phyloP scores from a whole-genome alignment of 2,888 invertebrate genomes.

The Dilophus febrilis region DNA sequence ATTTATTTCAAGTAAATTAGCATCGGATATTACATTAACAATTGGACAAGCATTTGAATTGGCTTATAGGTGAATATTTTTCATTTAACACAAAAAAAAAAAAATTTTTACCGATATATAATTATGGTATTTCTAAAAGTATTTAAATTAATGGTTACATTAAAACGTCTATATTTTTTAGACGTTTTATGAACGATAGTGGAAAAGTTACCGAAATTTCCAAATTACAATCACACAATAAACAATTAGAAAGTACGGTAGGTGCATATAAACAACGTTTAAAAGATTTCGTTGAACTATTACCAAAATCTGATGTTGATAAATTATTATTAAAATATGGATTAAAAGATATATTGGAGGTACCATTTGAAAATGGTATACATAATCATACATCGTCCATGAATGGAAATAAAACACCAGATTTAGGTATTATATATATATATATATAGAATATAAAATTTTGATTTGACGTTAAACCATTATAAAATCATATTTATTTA shows the following conservation, averaged over 20 bases:
- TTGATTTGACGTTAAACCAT: not conserved
- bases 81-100: not conserved
- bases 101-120: not conserved
- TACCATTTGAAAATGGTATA: conserved; percentile 20
- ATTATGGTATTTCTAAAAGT: no score
- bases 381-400: conserved; percentile 14
- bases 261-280: conserved; percentile 66
- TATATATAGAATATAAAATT: not conserved
- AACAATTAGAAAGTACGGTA: conserved; percentile 73
- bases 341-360: conserved; percentile 36
- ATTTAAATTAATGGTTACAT: no score
- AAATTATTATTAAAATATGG: conserved; percentile 35
- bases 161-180: conserved; percentile 27
- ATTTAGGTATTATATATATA: conserved; percentile 20
- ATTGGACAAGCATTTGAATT: conserved; percentile 97
- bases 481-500: not conserved
- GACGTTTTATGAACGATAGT: conserved; percentile 80
- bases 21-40: conserved; percentile 93
- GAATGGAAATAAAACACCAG: conserved; percentile 27
- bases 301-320: conserved; percentile 26
- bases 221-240: conserved; percentile 76
- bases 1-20: conserved; percentile 91
- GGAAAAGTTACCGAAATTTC: conserved; percentile 77
- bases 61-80: conserved; percentile 58
- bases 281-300: conserved; percentile 38